Percentiles rank a stretch among this genome's conserved stretches.
phyloP scores from a whole-genome alignment of 2,888 invertebrate species.

The Laspeyria flexula region DNA sequence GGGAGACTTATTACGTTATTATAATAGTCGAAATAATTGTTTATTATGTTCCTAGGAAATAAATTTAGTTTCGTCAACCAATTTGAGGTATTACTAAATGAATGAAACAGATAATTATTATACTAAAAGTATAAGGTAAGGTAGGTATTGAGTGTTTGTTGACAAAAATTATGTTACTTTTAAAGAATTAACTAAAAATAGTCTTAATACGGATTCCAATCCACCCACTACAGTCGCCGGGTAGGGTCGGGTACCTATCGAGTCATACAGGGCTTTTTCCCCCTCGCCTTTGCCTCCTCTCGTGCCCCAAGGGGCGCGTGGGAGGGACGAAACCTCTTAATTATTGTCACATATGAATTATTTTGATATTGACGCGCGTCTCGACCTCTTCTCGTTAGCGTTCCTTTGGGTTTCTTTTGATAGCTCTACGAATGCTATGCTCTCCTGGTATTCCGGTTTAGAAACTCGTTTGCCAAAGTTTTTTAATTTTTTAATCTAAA shows the following conservation, averaged over 20 bases:
- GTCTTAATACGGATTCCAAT: constrained; percentile 52
- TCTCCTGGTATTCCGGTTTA: constrained; percentile 23
- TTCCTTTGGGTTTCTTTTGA: constrained; percentile 52
- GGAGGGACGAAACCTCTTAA: constrained; percentile 64
- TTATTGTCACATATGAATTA: constrained; percentile 84
- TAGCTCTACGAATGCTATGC: constrained; percentile 31
- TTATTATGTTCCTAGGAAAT: too few species aligned
- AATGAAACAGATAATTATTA: too few species aligned
- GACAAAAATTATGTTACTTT: not conserved
- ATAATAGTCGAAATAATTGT: too few species aligned
- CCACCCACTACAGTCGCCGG: constrained; percentile 40
- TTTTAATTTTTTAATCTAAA: not conserved
- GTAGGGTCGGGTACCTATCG: constrained; percentile 52
- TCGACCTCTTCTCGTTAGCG: constrained; percentile 50
- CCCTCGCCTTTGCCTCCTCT: constrained; percentile 44
- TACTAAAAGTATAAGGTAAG: too few species aligned
- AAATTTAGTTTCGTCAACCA: too few species aligned
- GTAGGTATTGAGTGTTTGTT: too few species aligned
- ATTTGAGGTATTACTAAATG: too few species aligned
- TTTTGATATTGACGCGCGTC: constrained; percentile 76
- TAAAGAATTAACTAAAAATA: constrained; percentile 36
- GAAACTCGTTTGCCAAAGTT: not conserved
- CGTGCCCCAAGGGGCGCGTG: constrained; percentile 54
- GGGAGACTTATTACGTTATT: too few species aligned
- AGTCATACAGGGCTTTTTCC: constrained; percentile 55